A percentile compares a stretch with the other conserved stretches of the same genome.
Evolutionary conservation across 2,888 invertebrate species (phyloP).

Genomic region (Prosopocoilus inquinatus): DNA sequence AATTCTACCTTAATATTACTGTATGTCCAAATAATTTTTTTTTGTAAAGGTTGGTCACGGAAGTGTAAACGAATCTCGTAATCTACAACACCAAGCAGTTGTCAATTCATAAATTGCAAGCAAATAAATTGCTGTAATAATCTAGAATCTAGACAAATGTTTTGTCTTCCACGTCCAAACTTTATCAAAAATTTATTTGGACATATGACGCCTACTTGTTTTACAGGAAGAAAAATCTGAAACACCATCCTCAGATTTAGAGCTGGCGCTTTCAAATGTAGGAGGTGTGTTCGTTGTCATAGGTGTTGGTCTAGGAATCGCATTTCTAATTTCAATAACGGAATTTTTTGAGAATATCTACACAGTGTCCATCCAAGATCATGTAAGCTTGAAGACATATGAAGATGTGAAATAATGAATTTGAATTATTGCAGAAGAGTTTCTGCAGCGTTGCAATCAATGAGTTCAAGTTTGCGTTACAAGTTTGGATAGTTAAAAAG

Average conservation of each 20-base stretch:
- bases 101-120: too few species aligned
- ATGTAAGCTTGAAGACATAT: conserved; percentile 53
- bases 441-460: conserved; percentile 22
- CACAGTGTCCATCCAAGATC: conserved; percentile 74
- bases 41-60: too few species aligned
- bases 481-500: conserved; percentile 27
- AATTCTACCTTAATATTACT: too few species aligned
- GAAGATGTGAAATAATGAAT: background rate
- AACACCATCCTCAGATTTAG: conserved; percentile 50
- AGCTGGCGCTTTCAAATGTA: conserved; percentile 79
- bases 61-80: too few species aligned
- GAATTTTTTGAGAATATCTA: conserved; percentile 85
- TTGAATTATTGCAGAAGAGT: conserved; percentile 19
- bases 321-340: conserved; percentile 71
- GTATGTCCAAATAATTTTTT: too few species aligned
- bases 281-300: conserved; percentile 90
- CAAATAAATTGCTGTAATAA: too few species aligned
- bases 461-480: conserved; percentile 27
- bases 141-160: too few species aligned
- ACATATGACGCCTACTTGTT: background rate
- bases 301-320: conserved; percentile 67
- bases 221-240: conserved; percentile 22
- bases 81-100: too few species aligned
- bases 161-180: too few species aligned
- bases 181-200: too few species aligned